Conservation (phyloP, 2,797 vertebrate genomes). For the Botia kubotai region DNA sequence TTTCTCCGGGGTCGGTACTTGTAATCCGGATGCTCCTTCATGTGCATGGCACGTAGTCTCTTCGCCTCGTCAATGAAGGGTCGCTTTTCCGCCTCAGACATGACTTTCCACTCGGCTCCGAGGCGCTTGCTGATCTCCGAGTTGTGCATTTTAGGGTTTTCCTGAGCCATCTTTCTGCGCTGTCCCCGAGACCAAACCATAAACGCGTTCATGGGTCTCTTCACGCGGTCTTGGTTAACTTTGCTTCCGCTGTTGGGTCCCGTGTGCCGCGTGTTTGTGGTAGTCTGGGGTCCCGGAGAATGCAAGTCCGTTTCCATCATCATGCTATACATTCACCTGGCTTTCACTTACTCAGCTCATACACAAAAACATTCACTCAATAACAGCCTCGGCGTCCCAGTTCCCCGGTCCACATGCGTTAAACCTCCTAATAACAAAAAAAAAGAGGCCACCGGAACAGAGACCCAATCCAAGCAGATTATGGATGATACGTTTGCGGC, state of each 20-base stretch:
- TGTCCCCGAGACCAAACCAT: slow-evolving; percentile 92
- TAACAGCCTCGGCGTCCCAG: slow-evolving; percentile 63
- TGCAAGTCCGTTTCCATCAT: slow-evolving; percentile 99
- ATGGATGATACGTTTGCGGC: slow-evolving; percentile 55
- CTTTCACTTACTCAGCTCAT: slow-evolving; percentile 77
- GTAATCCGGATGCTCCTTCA: slow-evolving; percentile 99
- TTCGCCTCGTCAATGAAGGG: slow-evolving; percentile 99
- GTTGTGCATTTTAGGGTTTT: slow-evolving; percentile 93
- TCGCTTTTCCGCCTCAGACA: slow-evolving; percentile 96
- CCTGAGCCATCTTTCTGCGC: slow-evolving; percentile 91
- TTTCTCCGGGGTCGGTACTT: slow-evolving; percentile 97
- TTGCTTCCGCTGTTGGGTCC: slow-evolving; percentile 86
- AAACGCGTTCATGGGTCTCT: slow-evolving; percentile 94
- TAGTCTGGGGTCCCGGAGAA: slow-evolving; percentile 92
- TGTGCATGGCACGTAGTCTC: slow-evolving; percentile 94
- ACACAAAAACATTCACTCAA: slow-evolving; percentile 73
- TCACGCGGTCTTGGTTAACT: slow-evolving; percentile 90
- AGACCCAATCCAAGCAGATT: slow-evolving; percentile 72
- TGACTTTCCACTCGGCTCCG: slow-evolving; percentile 91
- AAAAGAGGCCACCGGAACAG: slow-evolving; percentile 54
- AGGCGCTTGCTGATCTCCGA: slow-evolving; percentile 91
- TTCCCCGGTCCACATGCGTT: slow-evolving; percentile 60
- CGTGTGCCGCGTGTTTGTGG: slow-evolving; percentile 87
- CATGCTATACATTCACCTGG: slow-evolving; percentile 98
- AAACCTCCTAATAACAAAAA: slow-evolving; percentile 48